Percentiles rank a stretch among this genome's conserved stretches.
These are phyloP conservation scores for Drosophila lacteicornis DNA, from an alignment of 1,140 invertebrate species.

Conservation along the genomic window DNA sequence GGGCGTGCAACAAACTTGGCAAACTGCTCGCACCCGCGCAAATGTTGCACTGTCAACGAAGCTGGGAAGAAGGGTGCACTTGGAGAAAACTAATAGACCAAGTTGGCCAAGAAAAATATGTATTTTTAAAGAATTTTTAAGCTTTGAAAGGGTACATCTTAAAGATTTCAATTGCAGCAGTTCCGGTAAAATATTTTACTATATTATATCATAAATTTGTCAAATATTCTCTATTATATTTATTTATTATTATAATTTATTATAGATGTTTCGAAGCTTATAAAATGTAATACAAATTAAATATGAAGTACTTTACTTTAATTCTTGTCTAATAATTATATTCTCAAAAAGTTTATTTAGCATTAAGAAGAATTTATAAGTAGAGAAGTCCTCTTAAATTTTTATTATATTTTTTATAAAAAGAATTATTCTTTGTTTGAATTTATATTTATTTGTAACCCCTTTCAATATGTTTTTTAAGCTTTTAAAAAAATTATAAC, in stretches of 20 bases:
- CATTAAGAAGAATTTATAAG: too few relatives aligned
- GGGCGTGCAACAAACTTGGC: slow-evolving; percentile 77
- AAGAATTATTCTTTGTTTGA: neutral
- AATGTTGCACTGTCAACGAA: slow-evolving; percentile 65
- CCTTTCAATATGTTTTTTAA: neutral
- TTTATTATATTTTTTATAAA: neutral
- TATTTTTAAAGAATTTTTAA: too few relatives aligned
- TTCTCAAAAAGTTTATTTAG: neutral
- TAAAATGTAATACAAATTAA: neutral
- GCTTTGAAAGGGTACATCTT: too few relatives aligned
- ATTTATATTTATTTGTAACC: neutral
- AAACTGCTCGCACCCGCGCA: slow-evolving; percentile 37
- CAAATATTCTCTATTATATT: too few relatives aligned
- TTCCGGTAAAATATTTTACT: too few relatives aligned
- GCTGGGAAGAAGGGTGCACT: slow-evolving; percentile 4
- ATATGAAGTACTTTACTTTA: neutral
- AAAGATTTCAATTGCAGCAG: too few relatives aligned
- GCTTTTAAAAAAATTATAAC: neutral
- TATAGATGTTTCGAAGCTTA: neutral
- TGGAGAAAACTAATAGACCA: neutral
- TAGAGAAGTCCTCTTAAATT: neutral
- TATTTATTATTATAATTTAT: too few relatives aligned
- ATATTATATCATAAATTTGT: too few relatives aligned
- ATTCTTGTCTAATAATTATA: neutral
- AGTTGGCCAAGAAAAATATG: too few relatives aligned